Evolutionary conservation across 1,140 invertebrate genomes (phyloP), one percentile per base, ranked within the genome.

Genomic region (Drosophila simulans): DNA sequence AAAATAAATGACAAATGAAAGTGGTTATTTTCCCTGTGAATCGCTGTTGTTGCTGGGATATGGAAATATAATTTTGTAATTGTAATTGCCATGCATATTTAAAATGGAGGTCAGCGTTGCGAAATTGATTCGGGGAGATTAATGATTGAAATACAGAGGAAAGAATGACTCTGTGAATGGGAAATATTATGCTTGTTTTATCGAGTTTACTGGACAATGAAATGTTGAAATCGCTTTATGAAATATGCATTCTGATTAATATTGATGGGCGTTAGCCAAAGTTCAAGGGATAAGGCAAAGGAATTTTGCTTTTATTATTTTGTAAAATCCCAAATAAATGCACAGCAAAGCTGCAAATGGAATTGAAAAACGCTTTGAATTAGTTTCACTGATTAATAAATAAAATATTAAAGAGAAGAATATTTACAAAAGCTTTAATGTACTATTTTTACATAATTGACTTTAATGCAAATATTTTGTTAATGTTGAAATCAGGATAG

Each of bases 61-160:
- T 65, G 72, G 54, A 76, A 58, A 76, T 68, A 76, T 76, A 76
- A 76, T 68, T 76, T 68, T 58, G 72, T 76, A 76, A 76, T 76
- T 76, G 71, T 74, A 65, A 66, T 68, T 59, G 62, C 73, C 48
- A 76, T 76, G 54, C 73, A 76, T 76, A 76, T 68, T 76, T 76
- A 76, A 76, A 76, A 76, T 75, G 60, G 72, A 76, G 72, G 73
- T 76, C 73, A 76, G 27, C 53, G n/a, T 39, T 42, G 55, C 45
- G 52, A 75, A 75, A 75, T 75, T 75, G 72, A 64, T 65, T 65
- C 60, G 40, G 27, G 37, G 71, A 75, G 72, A 75, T 75, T 75
- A 75, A 75, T 75, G 72, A 75, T 75, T 64, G 71, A 75, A 57
- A 43, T 13, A 37, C 34, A 56, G 43, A 49, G 17, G 69, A 42